Conservation (phyloP, 2,113 vertebrate genomes). For the Alethe diademata region DNA sequence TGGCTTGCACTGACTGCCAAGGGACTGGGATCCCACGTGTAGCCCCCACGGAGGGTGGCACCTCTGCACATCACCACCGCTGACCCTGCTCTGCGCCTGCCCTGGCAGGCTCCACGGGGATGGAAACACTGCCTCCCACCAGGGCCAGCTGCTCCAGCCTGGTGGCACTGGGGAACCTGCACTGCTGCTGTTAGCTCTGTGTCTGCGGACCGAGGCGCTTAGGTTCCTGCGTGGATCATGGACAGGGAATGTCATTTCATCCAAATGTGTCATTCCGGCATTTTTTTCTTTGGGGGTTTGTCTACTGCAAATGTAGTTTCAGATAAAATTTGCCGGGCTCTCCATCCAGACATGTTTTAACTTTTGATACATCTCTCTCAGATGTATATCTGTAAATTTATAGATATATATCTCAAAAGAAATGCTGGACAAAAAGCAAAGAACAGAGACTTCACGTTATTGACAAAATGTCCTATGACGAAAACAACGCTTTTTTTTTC, state of each 20-base stretch:
- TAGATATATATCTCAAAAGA: not conserved
- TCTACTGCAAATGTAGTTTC: not conserved
- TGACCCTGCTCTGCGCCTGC: not conserved
- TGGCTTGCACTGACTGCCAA: not conserved
- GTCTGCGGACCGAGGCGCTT: not conserved
- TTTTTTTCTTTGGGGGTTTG: not conserved
- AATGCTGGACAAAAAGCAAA: conserved; percentile 2
- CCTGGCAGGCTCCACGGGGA: rapidly evolving
- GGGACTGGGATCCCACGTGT: not conserved
- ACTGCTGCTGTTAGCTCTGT: not conserved
- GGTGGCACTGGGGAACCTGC: not conserved
- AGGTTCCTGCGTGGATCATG: not conserved
- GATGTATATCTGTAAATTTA: not conserved
- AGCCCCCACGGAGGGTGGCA: not conserved
- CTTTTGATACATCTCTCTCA: conserved; percentile 9
- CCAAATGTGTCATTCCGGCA: not conserved
- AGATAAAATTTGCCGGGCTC: not conserved
- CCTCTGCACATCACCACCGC: not conserved
- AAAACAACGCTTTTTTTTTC: not conserved
- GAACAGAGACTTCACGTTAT: not conserved
- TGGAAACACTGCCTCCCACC: not conserved
- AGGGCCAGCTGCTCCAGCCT: not conserved
- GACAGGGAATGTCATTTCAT: not conserved
- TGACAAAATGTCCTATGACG: not conserved
- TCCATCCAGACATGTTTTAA: not conserved